Base-by-base conservation (phyloP, 2,888 invertebrate species). In the Acheta domesticus region DNA sequence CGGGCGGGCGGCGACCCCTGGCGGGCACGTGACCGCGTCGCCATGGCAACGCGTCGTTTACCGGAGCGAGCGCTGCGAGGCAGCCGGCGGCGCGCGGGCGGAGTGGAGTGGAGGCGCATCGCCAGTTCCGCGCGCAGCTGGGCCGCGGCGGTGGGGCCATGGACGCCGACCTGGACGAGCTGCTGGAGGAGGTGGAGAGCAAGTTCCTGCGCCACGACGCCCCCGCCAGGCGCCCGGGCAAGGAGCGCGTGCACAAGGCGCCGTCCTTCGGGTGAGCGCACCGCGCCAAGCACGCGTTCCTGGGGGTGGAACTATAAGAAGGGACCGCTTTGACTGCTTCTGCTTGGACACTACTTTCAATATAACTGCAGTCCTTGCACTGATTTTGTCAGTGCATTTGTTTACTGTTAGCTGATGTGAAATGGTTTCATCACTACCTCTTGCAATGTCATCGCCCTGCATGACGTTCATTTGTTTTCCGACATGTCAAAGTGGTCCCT, bases 31-130 rank as follows among this genome's bases (percentile, higher is more conserved):
- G 36, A 36, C 36, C 36, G 16, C 62, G 62, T 12, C n/a, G 62
- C n/a, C 62, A 62, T 62, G 62, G 62, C 62, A n/a, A 62, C 62
- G 62, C 62, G 62, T 62, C 62, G 62, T 62, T 62, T 62, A 62
- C 62, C n/a, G 5, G 36, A 5, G 4, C 16, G n/a, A 0, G 62
- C 62, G 62, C 62, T 5, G 62, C 62, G 12, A 36, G 36, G 5
- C 36, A 36, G 36, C 36, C 36, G 36, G 62, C 16, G 62, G n/a
- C n/a, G n/a, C n/a, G n/a, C n/a, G n/a, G n/a, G 62, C 62, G 62
- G n/a, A 12, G 36, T 1, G 36, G 8, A 36, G 36, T 62, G 16
- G 62, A 12, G 14, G 11, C 62, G n/a, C 14, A 19, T 62, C 5
- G 62, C 62, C 36, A 36, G 36, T 62, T 62, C 62, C 62, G 62